A percentile compares a stretch with the other conserved stretches of the same genome.
Conservation (phyloP, 2,797 vertebrate genomes). For the Falco concolor region DNA sequence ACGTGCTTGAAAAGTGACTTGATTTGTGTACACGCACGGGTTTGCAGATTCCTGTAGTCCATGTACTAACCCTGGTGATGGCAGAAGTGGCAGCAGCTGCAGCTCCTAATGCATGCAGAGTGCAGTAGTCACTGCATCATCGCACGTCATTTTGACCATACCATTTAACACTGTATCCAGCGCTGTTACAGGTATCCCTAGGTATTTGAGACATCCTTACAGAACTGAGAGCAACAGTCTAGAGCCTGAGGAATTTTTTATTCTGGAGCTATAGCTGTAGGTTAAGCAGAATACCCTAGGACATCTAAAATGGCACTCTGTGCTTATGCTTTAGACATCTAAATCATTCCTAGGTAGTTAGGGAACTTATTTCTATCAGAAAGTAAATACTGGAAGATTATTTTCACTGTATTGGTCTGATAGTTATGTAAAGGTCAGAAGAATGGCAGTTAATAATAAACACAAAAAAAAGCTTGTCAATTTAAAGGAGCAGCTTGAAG, state of each 20-base stretch:
- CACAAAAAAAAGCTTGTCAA: neutral
- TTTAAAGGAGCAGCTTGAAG: neutral
- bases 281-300: neutral
- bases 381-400: neutral
- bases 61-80: neutral
- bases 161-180: neutral
- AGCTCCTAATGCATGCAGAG: neutral
- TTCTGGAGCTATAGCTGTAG: neutral
- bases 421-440: neutral
- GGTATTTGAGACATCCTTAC: neutral
- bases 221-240: neutral
- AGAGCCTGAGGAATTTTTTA: neutral
- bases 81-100: conserved; percentile 42
- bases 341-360: neutral
- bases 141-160: neutral
- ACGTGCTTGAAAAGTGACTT: neutral
- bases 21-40: neutral
- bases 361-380: neutral
- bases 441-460: neutral
- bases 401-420: neutral
- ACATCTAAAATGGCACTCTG: neutral
- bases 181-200: neutral
- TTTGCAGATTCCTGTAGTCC: neutral
- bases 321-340: neutral
- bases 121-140: neutral